Evolutionary conservation across 2,113 vertebrate genomes (phyloP), one percentile per base, ranked within the genome.

Genomic region (Corapipo altera): DNA sequence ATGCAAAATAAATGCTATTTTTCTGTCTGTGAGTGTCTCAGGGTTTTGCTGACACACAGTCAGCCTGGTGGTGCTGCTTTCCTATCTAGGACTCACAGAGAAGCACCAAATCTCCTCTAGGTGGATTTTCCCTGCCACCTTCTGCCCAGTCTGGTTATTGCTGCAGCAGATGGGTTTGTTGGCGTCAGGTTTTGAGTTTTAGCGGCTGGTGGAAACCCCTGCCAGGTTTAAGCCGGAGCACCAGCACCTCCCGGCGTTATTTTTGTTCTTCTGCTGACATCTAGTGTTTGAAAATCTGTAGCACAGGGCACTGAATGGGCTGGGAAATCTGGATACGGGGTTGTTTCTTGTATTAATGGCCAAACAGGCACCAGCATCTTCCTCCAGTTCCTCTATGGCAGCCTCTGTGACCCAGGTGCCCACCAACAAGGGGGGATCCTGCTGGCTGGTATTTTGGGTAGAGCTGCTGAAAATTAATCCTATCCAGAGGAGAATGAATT

Each of bases 181-280:
- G 44, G 19, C 17, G 39, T 44, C 64, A 41, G 22, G 64, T 0
- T 73, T 33, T 10, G 49, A 80, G 35, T 32, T 84, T 67, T 8
- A 54, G 43, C 37, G 13, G 18, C 61, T 7, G 16, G 20, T 27
- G 33, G 67, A 64, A 88, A 69, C 20, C 3, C 0, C 41, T 14
- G 30, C 39, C 59, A 13, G 27, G 5, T 49, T 77, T 35, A 1
- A 48, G 24, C 28, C 6, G 58, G 15, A 11, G 24, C 37, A 30
- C 3, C 13, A 37, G 46, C 17, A 5, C 6, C 27, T 59, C 54
- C 8, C 26, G 2, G 28, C 0, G 1, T 32, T 48, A 82, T 93
- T 95, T 88, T 39, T 66, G 12, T 73, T 94, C 84, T 79, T 91
- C 66, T 96, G 71, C 93, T 97, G 96, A 95, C 96, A 95, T 70